phyloP scores from a whole-genome alignment of 2,113 vertebrate species.

The Hipposideros armiger region DNA sequence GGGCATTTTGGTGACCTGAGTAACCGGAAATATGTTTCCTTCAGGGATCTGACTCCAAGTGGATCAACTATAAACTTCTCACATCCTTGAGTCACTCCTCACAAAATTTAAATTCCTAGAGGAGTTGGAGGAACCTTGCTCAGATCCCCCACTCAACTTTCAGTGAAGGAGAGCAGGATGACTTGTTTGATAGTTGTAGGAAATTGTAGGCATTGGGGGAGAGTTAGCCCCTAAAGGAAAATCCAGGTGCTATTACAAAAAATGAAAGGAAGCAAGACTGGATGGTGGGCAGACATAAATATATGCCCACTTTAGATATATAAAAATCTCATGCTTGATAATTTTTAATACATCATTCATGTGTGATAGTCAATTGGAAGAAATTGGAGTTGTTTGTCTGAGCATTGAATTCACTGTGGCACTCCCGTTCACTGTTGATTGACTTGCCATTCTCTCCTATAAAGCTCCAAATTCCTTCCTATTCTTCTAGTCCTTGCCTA shows the following conservation, averaged over 20 bases:
- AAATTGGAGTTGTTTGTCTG: not conserved
- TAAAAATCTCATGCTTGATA: slow-evolving; percentile 1
- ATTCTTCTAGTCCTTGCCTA: not conserved
- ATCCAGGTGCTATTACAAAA: not conserved
- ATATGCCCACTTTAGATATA: not conserved
- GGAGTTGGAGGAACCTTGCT: not conserved
- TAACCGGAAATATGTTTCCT: not conserved
- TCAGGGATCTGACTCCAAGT: not conserved
- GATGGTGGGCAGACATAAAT: not conserved
- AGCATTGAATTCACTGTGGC: not conserved
- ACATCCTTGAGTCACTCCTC: not conserved
- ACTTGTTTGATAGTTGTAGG: not conserved
- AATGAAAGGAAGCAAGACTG: not conserved
- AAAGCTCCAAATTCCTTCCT: not conserved
- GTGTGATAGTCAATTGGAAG: not conserved
- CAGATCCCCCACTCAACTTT: not conserved
- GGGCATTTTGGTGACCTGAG: not conserved
- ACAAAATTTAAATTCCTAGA: slow-evolving; percentile 40
- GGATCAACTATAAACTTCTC: not conserved
- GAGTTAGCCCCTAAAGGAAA: not conserved
- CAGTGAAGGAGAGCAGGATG: not conserved
- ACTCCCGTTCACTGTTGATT: not conserved
- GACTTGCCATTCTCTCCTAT: not conserved
- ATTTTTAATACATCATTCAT: slow-evolving; percentile 19
- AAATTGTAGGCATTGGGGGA: not conserved